phyloP scores from a whole-genome alignment of 2,888 invertebrate species.

The Scotopteryx bipunctaria region DNA sequence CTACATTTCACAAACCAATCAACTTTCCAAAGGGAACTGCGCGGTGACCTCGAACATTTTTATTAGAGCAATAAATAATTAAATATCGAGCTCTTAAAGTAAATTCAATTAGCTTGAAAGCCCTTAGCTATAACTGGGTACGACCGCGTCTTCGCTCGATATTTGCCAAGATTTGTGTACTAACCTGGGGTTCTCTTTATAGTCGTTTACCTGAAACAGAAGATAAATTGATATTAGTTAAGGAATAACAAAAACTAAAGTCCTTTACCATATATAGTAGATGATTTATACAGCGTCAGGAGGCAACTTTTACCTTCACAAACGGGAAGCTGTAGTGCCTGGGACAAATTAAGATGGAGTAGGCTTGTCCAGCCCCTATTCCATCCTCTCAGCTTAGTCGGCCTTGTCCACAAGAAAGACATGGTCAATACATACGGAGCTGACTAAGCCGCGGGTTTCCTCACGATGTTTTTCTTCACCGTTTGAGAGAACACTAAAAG shows the following conservation, averaged over 20 bases:
- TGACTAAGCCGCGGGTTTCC: too few species aligned
- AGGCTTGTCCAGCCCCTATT: too few species aligned
- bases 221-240: constrained; percentile 45
- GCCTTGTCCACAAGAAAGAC: too few species aligned
- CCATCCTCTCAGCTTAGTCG: too few species aligned
- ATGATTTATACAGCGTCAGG: too few species aligned
- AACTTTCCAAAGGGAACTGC: constrained; percentile 38
- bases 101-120: constrained; percentile 35
- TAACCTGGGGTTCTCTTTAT: constrained; percentile 23
- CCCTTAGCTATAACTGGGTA: constrained; percentile 11
- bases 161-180: constrained; percentile 10
- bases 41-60: constrained; percentile 32
- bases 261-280: too few species aligned
- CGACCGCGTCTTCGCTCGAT: constrained; percentile 2
- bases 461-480: too few species aligned
- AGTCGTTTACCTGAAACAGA: constrained; percentile 68
- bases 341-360: too few species aligned
- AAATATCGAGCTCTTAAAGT: constrained; percentile 26
- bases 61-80: constrained; percentile 34
- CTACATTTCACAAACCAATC: constrained; percentile 20
- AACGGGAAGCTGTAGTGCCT: too few species aligned
- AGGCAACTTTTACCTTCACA: too few species aligned
- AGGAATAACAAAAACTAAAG: constrained; percentile 33
- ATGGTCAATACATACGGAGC: too few species aligned
- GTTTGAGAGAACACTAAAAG: too few species aligned